phyloP scores from a whole-genome alignment of 1,140 invertebrate genomes.

The Drosophila bocki region DNA sequence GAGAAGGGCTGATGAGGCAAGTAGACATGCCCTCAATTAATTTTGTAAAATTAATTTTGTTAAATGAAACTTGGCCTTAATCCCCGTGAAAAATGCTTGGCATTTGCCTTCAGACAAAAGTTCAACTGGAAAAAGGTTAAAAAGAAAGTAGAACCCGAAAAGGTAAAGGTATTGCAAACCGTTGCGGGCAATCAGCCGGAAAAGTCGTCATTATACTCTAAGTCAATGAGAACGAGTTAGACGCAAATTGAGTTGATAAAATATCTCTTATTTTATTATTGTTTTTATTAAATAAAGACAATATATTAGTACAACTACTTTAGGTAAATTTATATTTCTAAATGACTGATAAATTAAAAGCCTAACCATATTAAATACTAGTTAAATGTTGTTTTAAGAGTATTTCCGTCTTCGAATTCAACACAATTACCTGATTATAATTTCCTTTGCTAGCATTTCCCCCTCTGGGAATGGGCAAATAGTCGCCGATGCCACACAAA shows the following conservation, averaged over 20 bases:
- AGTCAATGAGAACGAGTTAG: not conserved
- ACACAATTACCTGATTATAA: conserved; percentile 4
- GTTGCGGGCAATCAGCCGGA: conserved; percentile 56
- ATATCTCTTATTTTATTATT: not conserved
- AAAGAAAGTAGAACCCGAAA: conserved; percentile 40
- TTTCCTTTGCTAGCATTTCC: conserved; percentile 60
- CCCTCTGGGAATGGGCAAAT: conserved; percentile 54
- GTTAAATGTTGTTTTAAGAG: not conserved
- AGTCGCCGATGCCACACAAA: conserved; percentile 50
- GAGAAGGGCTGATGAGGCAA: conserved; percentile 2
- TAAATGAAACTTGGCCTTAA: conserved; percentile 62
- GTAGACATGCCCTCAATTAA: conserved; percentile 34
- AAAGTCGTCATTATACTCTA: conserved; percentile 37
- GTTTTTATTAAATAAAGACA: not conserved
- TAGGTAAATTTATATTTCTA: not conserved
- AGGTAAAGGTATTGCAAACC: conserved; percentile 36
- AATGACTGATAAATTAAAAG: not conserved
- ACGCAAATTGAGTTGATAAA: not conserved
- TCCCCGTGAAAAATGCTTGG: conserved; percentile 31
- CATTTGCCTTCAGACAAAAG: conserved; percentile 42
- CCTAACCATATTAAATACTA: not conserved
- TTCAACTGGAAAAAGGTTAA: conserved; percentile 44
- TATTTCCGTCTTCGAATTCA: conserved; percentile 15
- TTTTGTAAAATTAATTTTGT: conserved; percentile 70
- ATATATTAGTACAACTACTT: not conserved